Percentiles rank a stretch among this genome's conserved stretches.
Conservation (phyloP, 2,797 vertebrate species). For the Mormyrops attenuatus region DNA sequence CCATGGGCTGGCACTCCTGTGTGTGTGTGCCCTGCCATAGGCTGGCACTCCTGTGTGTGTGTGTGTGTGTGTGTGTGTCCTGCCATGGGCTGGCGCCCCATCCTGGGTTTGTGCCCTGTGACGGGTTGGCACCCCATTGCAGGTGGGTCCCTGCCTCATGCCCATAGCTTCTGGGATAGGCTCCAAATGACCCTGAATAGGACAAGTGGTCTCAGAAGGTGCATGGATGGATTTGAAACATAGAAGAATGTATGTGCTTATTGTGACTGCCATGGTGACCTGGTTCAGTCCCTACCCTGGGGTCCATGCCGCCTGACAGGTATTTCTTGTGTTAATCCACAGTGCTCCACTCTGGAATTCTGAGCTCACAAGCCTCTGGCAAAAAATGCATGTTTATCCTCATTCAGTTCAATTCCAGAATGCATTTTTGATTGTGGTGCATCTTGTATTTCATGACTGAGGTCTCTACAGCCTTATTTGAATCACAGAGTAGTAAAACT, state of each 20-base stretch:
- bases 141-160: too few species aligned
- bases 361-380: not conserved
- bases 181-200: too few species aligned
- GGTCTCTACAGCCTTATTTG: not conserved
- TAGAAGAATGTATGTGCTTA: not conserved
- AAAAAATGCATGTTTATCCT: not conserved
- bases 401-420: not conserved
- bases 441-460: not conserved
- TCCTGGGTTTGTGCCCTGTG: too few species aligned
- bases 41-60: too few species aligned
- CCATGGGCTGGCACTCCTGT: too few species aligned
- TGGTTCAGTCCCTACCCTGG: not conserved
- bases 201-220: too few species aligned
- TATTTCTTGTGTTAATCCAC: not conserved
- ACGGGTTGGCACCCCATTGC: too few species aligned
- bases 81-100: too few species aligned
- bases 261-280: not conserved
- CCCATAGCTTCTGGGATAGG: too few species aligned
- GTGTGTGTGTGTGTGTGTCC: too few species aligned
- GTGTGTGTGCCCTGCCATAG: too few species aligned
- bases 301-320: not conserved
- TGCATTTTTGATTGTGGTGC: not conserved
- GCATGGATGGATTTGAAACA: not conserved
- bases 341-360: not conserved
- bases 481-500: conserved; percentile 3